These are phyloP conservation scores for Aphelinus atriplicis DNA, from an alignment of 1,140 invertebrate genomes.

Conservation along the genomic window DNA sequence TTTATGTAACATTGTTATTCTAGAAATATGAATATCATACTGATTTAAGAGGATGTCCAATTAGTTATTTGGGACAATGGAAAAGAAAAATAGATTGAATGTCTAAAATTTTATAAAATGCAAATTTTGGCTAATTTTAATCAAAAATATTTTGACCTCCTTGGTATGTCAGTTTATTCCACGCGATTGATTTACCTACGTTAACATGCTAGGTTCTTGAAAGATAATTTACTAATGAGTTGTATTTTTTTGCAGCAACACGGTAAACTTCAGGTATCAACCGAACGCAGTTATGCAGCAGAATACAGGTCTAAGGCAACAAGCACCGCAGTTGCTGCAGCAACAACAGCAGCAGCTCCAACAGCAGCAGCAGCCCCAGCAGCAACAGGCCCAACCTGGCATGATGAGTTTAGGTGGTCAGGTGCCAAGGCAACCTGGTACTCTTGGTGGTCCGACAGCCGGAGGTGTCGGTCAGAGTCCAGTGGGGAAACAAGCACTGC, in stretches of 20 bases:
- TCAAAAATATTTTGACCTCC: too few species aligned
- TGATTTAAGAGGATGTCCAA: too few species aligned
- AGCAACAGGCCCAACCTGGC: constrained; percentile 63
- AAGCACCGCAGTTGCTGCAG: constrained; percentile 62
- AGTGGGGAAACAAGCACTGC: constrained; percentile 78
- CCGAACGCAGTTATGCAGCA: constrained; percentile 60
- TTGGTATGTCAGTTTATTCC: too few species aligned
- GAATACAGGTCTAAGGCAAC: constrained; percentile 62
- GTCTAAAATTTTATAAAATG: too few species aligned
- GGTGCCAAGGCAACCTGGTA: constrained; percentile 62
- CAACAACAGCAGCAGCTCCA: constrained; percentile 62
- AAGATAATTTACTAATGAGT: constrained; percentile 35
- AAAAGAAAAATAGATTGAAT: too few species aligned
- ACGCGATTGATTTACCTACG: too few species aligned
- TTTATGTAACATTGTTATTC: too few species aligned
- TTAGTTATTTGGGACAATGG: too few species aligned
- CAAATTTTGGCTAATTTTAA: too few species aligned
- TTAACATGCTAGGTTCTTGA: too few species aligned
- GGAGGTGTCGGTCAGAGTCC: constrained; percentile 59
- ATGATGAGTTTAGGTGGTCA: constrained; percentile 60
- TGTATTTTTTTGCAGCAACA: constrained; percentile 20
- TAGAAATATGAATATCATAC: too few species aligned
- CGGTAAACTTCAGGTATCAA: constrained; percentile 36
- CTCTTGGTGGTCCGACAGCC: constrained; percentile 61
- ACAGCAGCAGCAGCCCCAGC: constrained; percentile 58